phyloP scores from a whole-genome alignment of 2,797 vertebrate genomes.

The Ptychobarbus kaznakovi region DNA sequence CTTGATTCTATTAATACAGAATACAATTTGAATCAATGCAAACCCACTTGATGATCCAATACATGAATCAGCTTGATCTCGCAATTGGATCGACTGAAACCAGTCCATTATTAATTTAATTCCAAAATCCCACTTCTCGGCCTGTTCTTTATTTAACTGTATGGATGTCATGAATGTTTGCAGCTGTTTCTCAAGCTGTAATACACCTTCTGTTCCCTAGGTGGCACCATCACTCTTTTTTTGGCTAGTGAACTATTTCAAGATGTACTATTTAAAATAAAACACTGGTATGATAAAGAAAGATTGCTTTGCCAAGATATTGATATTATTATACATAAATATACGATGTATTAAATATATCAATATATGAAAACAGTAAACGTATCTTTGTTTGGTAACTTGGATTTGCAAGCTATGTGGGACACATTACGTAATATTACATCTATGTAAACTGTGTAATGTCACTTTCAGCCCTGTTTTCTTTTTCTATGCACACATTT shows the following conservation, averaged over 20 bases:
- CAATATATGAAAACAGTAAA: background rate
- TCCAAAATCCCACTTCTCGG: background rate
- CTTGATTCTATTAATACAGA: background rate
- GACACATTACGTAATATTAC: background rate
- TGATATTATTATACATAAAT: background rate
- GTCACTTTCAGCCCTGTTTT: background rate
- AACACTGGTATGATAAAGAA: background rate
- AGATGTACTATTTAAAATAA: background rate
- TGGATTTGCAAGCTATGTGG: background rate
- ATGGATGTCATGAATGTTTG: background rate
- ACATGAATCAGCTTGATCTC: background rate
- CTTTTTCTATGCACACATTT: background rate
- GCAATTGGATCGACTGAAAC: background rate
- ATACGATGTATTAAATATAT: background rate
- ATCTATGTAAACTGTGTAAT: background rate
- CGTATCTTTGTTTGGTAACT: background rate
- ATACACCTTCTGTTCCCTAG: conserved; percentile 20
- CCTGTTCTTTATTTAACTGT: background rate
- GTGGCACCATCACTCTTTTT: background rate
- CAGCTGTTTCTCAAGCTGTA: background rate
- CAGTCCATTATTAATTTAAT: background rate
- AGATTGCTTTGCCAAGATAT: background rate
- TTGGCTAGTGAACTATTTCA: background rate
- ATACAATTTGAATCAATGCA: background rate
- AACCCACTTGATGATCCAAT: background rate